phyloP scores from a whole-genome alignment of 2,797 vertebrate genomes.

The Sebastes wilsoni region DNA sequence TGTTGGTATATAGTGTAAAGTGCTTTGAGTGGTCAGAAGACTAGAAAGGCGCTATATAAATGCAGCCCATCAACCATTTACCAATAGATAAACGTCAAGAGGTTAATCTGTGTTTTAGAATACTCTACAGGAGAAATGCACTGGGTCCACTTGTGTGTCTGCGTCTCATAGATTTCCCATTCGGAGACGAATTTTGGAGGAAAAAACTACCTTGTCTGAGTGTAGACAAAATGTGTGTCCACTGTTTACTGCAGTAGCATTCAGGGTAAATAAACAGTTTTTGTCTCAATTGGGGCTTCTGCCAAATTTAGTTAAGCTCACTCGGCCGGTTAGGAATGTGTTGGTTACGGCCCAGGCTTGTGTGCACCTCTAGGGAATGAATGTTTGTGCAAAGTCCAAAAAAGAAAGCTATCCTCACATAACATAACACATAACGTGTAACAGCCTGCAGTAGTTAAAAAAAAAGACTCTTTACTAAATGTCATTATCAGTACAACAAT shows the following conservation, averaged over 20 bases:
- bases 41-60: too few species aligned
- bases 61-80: too few species aligned
- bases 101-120: constrained; percentile 36
- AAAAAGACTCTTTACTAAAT: not conserved
- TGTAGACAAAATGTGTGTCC: not conserved
- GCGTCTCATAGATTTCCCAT: not conserved
- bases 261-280: constrained; percentile 2
- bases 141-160: not conserved
- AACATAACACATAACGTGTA: not conserved
- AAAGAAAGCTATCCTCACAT: not conserved
- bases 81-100: constrained; percentile 42
- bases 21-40: too few species aligned
- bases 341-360: not conserved
- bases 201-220: not conserved
- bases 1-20: too few species aligned
- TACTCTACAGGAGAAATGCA: constrained; percentile 6
- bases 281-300: constrained; percentile 9
- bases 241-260: not conserved
- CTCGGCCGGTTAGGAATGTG: not conserved
- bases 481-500: not conserved
- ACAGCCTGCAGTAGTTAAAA: not conserved
- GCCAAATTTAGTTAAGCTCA: constrained; percentile 15
- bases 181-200: not conserved
- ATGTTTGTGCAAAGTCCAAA: not conserved
- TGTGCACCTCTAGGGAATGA: not conserved